Conservation (phyloP, 2,888 invertebrate genomes). For the Magallana nippona region DNA sequence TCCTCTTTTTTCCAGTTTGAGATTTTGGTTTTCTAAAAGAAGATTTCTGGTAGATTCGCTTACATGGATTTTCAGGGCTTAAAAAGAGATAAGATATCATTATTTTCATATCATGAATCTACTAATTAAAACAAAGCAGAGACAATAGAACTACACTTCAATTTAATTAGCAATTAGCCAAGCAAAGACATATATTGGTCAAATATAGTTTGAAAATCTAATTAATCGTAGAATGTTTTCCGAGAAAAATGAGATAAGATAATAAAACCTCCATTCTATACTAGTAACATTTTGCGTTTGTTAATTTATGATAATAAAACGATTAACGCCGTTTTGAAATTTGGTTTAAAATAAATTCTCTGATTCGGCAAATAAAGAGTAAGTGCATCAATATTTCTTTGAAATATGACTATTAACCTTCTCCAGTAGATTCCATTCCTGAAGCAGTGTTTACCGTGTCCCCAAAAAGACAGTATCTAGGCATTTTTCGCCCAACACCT, state of each 20-base stretch:
- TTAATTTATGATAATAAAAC: too few relatives aligned
- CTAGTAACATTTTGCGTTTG: too few relatives aligned
- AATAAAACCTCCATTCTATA: too few relatives aligned
- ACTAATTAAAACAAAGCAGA: too few relatives aligned
- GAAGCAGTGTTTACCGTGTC: constrained; percentile 41
- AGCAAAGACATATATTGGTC: too few relatives aligned
- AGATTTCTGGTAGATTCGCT: constrained; percentile 53
- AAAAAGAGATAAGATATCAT: background rate
- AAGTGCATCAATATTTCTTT: background rate
- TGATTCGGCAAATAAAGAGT: background rate
- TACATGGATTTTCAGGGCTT: constrained; percentile 62
- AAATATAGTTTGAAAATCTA: too few relatives aligned
- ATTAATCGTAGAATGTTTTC: too few relatives aligned
- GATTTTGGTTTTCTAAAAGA: constrained; percentile 46
- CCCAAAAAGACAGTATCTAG: constrained; percentile 44
- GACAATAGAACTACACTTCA: too few relatives aligned
- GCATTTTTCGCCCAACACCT: constrained; percentile 44
- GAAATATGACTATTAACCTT: constrained; percentile 23
- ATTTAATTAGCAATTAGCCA: too few relatives aligned
- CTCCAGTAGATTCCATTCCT: constrained; percentile 45
- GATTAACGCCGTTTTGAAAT: too few relatives aligned
- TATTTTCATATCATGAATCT: background rate
- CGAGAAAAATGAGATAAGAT: too few relatives aligned
- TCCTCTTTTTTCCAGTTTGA: constrained; percentile 52
- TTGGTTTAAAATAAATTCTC: background rate